These are phyloP conservation scores for Phaonia tiefii DNA, from an alignment of 2,888 invertebrate species.

Conservation along the genomic window DNA sequence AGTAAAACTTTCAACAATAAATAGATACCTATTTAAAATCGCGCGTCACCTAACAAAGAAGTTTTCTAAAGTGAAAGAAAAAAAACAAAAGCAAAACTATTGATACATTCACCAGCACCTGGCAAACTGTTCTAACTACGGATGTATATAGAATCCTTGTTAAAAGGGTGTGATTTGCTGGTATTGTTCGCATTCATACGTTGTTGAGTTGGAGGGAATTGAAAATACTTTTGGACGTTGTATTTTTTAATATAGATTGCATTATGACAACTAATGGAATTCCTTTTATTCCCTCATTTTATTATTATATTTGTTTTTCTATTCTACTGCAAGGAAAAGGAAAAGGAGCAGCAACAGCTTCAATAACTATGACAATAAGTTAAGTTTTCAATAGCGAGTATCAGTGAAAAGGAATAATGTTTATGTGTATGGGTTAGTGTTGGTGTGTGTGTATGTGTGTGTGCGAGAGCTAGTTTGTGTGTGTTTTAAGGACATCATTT, in stretches of 20 bases:
- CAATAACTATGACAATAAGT: background rate
- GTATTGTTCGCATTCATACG: background rate
- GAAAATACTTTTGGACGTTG: background rate
- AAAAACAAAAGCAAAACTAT: no score
- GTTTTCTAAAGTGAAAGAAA: no score
- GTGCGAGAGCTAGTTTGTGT: background rate
- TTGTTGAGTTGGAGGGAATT: background rate
- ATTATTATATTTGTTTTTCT: slow-evolving; percentile 5
- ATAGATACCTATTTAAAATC: slow-evolving; percentile 7
- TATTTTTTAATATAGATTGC: slow-evolving; percentile 47
- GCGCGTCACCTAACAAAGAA: no score
- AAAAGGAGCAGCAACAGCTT: background rate
- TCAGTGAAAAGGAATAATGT: background rate
- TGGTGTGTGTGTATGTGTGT: background rate
- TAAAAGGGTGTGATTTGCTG: background rate
- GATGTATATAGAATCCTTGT: background rate
- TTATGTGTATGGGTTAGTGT: background rate
- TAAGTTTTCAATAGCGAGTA: slow-evolving; percentile 5
- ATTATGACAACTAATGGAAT: slow-evolving; percentile 59
- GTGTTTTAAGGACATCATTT: background rate
- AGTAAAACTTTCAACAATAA: slow-evolving; percentile 28
- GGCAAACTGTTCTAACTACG: no score
- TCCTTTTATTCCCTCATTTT: slow-evolving; percentile 36
- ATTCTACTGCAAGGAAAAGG: background rate
- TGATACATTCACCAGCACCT: background rate